Evolutionary conservation across 2,797 vertebrate genomes (phyloP).

Genomic region (Sebastes trivittatus): DNA sequence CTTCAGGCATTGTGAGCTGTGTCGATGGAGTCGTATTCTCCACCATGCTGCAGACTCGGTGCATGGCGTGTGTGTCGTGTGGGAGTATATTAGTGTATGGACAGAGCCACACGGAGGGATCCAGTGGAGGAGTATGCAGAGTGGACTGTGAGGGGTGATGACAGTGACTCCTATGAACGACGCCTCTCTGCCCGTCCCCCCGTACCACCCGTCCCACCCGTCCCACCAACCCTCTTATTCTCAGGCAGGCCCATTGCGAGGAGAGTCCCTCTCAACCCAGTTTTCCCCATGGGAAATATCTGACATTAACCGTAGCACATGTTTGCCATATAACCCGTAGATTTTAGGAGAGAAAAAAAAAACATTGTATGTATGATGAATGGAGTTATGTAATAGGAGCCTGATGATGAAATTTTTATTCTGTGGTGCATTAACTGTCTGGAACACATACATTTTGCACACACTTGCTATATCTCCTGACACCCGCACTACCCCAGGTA

Average conservation of each 20-base stretch:
- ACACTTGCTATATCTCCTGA: conserved; percentile 24
- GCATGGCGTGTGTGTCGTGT: conserved; percentile 1
- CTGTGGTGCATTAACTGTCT: conserved; percentile 63
- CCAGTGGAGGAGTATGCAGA: conserved; percentile 48
- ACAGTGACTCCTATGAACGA: conserved; percentile 70
- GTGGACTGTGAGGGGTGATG: conserved; percentile 66
- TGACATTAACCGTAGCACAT: conserved; percentile 72
- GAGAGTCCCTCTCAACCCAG: conserved; percentile 73
- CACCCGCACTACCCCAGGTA: conserved; percentile 51
- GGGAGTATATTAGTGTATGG: conserved; percentile 36
- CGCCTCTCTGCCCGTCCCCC: conserved; percentile 38
- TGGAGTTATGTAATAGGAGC: conserved; percentile 45
- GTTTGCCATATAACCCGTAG: conserved; percentile 71
- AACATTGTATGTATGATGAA: conserved; percentile 55
- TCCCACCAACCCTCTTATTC: conserved; percentile 21
- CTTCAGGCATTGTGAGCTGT: conserved; percentile 19
- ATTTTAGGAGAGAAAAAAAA: conserved; percentile 35
- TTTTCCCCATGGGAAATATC: conserved; percentile 84
- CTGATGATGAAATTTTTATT: conserved; percentile 49
- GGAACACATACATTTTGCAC: conserved; percentile 56
- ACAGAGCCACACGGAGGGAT: conserved; percentile 61
- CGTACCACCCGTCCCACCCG: neutral
- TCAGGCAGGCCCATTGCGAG: conserved; percentile 70
- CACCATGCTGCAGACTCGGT: conserved; percentile 21
- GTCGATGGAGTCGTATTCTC: conserved; percentile 16